Percentiles rank a stretch among this genome's conserved stretches.
Evolutionary conservation across 2,797 vertebrate species (phyloP).

Genomic region (Ficedula albicollis): DNA sequence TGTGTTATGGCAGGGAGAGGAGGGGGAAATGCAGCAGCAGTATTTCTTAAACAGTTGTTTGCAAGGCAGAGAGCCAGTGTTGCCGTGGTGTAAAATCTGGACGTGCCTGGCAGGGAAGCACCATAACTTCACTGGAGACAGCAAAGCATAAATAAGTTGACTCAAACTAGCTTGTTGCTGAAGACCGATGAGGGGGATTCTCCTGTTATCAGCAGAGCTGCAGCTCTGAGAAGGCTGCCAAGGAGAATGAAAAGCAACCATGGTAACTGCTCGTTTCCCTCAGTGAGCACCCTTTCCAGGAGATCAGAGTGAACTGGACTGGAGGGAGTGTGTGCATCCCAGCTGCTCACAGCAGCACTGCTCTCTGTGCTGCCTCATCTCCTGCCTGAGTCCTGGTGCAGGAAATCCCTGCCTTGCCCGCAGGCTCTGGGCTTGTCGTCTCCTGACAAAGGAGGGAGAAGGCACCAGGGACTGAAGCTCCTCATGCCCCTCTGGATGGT

Average conservation of each 20-base stretch:
- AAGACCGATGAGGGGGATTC: conserved; percentile 19
- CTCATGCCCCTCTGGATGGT: neutral
- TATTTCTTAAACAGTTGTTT: conserved; percentile 38
- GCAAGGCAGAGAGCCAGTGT: conserved; percentile 34
- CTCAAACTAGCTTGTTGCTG: neutral
- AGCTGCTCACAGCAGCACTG: neutral
- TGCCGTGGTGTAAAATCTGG: neutral
- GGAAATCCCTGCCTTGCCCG: neutral
- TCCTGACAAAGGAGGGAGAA: neutral
- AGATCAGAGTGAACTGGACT: neutral
- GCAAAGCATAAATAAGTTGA: conserved; percentile 16
- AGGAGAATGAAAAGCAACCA: conserved; percentile 16
- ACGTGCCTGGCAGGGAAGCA: conserved; percentile 14
- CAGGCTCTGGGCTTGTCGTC: neutral
- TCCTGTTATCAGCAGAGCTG: conserved; percentile 34
- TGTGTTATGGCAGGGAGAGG: neutral
- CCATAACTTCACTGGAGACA: conserved; percentile 20
- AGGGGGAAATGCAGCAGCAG: neutral
- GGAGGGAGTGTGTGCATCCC: neutral
- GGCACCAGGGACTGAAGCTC: neutral
- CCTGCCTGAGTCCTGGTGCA: neutral
- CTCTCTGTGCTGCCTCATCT: neutral
- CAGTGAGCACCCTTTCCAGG: neutral
- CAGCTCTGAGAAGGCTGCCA: conserved; percentile 11
- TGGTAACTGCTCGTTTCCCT: conserved; percentile 20